A percentile compares a stretch with the other conserved stretches of the same genome.
Conservation (phyloP, 2,113 vertebrate genomes). For the Cacatua alba region DNA sequence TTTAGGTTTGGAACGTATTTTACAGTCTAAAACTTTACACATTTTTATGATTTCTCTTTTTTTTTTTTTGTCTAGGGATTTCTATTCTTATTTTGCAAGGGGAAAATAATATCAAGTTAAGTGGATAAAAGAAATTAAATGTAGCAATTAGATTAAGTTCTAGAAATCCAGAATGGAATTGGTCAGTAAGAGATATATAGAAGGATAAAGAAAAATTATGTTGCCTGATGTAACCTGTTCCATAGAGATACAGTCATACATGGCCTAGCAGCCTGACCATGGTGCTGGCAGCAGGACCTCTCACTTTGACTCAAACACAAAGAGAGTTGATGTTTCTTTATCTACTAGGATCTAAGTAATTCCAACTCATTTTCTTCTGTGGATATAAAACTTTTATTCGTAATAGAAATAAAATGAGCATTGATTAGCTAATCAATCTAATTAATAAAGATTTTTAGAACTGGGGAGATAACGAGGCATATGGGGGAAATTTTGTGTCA, state of each 20-base stretch:
- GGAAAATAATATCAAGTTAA: conserved; percentile 13
- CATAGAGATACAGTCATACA: background rate
- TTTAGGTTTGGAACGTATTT: conserved; percentile 20
- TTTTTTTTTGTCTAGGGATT: background rate
- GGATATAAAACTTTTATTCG: background rate
- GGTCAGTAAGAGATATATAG: background rate
- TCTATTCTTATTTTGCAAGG: conserved; percentile 1
- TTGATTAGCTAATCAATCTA: background rate
- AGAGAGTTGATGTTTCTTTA: background rate
- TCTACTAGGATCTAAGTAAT: background rate
- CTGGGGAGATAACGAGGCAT: background rate
- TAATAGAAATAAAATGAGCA: background rate
- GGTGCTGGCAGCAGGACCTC: background rate
- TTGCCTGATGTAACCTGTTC: background rate
- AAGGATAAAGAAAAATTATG: background rate
- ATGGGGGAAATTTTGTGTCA: background rate
- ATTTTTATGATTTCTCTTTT: background rate
- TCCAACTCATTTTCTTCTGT: background rate
- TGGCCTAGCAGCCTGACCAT: background rate
- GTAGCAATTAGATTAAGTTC: background rate
- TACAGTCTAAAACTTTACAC: conserved; percentile 12
- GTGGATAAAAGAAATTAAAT: conserved; percentile 25
- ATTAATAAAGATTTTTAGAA: conserved; percentile 14
- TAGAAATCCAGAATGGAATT: background rate
- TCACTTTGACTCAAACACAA: background rate